phyloP scores from a whole-genome alignment of 2,888 invertebrate species.

The Drosophila sordidula region DNA sequence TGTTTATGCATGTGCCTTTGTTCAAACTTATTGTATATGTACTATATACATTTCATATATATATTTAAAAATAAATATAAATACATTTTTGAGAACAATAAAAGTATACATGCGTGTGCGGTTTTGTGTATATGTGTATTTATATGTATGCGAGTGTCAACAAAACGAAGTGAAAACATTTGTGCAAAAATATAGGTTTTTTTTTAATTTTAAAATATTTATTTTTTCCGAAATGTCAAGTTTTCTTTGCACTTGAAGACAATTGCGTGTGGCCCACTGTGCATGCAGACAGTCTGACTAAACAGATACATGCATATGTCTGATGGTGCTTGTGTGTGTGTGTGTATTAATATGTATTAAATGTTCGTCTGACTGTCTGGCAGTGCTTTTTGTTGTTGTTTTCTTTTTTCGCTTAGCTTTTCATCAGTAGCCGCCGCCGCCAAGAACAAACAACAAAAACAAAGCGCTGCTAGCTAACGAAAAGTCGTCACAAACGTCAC shows the following conservation, averaged over 20 bases:
- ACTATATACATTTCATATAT: conserved; percentile 54
- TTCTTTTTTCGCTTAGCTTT: conserved; percentile 54
- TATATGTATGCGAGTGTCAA: conserved; percentile 40
- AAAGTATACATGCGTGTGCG: conserved; percentile 44
- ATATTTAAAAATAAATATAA: conserved; percentile 75
- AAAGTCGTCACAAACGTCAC: conserved; percentile 73
- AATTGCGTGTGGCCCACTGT: conserved; percentile 67
- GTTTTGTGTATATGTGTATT: conserved; percentile 7
- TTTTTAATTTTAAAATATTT: background rate
- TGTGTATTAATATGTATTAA: conserved; percentile 37
- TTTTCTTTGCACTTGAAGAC: conserved; percentile 65
- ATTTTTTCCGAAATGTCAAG: conserved; percentile 57
- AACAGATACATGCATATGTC: background rate
- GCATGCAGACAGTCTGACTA: conserved; percentile 42
- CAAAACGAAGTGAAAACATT: conserved; percentile 46
- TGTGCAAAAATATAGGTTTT: conserved; percentile 30
- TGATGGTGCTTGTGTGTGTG: conserved; percentile 16
- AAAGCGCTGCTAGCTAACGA: conserved; percentile 50
- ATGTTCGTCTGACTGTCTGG: conserved; percentile 70
- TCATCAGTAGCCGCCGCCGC: conserved; percentile 47
- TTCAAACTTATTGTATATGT: conserved; percentile 33
- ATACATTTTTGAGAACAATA: conserved; percentile 74
- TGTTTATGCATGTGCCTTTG: conserved; percentile 51
- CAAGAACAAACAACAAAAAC: conserved; percentile 55
- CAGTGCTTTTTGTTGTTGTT: conserved; percentile 55